Evolutionary conservation across 2,888 invertebrate genomes (phyloP), one percentile per base, ranked within the genome.

Genomic region (Monochamus alternatus): DNA sequence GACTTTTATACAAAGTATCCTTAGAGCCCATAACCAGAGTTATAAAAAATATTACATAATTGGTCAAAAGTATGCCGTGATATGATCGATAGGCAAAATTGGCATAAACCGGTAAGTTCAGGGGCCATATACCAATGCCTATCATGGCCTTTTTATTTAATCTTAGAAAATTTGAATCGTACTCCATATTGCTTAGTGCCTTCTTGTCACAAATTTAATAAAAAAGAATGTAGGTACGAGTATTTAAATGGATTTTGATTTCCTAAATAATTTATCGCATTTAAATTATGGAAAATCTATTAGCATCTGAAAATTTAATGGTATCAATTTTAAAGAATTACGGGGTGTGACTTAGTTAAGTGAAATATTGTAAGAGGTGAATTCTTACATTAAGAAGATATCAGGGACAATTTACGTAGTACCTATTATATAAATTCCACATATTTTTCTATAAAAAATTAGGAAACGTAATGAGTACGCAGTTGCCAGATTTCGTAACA

Each of bases 111-210:
- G 59, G 66, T 22, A 22, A 22, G n/a, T 44, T 59, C n/a, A 58
- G 8, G 10, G 75, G 75, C 75, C 75, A 75, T 7, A 60, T 14
- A 3, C 70, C 75, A 4, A 51, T n/a, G n/a, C 44, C 2, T 38
- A 75, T 12, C 71, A 75, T 60, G 12, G 47, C 10, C 3, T 22
- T 12, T 71, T 60, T 75, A 3, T 38, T 51, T 10, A n/a, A 52
- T 30, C 31, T 70, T 22, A 71, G 5, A 32, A 65, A 71, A 32
- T n/a, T 43, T 4, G 70, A 75, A 22, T 71, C 51, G 43, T 58
- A 67, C 30, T 62, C 72, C 75, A 73, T 72, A 30, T 3, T 14
- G 14, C 14, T 22, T 7, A 30, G 8, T 14, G 14, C 14, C 30
- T 10, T 62, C 9, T 62, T 22, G 22, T 22, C 22, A n/a, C 32